Evolutionary conservation across 1,140 invertebrate genomes (phyloP).

Genomic region (Delia radicum): DNA sequence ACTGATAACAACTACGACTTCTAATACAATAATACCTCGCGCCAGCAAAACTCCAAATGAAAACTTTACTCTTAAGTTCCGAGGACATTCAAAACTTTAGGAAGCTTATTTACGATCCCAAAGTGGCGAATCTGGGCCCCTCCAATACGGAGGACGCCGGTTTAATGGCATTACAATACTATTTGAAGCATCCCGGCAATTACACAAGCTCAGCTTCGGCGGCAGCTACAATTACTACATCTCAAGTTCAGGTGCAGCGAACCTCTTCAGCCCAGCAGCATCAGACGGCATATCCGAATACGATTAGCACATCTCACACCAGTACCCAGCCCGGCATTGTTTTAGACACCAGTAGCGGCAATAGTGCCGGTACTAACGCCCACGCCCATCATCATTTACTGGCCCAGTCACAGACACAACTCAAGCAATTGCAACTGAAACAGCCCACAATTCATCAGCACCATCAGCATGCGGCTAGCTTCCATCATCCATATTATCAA

Average conservation of each 20-base stretch:
- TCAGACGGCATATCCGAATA: constrained; percentile 30
- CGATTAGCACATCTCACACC: not conserved
- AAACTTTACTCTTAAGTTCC: constrained; percentile 47
- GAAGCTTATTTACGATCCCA: constrained; percentile 52
- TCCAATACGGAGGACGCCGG: constrained; percentile 30
- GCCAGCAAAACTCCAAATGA: constrained; percentile 40
- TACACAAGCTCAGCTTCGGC: constrained; percentile 31
- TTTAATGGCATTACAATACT: constrained; percentile 52
- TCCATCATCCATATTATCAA: constrained; percentile 51
- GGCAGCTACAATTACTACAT: constrained; percentile 24
- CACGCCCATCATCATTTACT: constrained; percentile 33
- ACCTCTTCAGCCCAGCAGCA: constrained; percentile 23
- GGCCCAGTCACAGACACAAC: constrained; percentile 44
- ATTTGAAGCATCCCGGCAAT: constrained; percentile 49
- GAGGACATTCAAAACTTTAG: constrained; percentile 52
- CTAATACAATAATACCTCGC: too few species aligned
- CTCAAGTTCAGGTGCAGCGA: not conserved
- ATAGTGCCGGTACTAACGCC: constrained; percentile 14
- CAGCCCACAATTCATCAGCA: constrained; percentile 52
- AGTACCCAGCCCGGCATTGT: constrained; percentile 25
- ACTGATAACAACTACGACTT: too few species aligned
- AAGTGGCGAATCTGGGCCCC: constrained; percentile 34
- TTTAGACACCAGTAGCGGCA: constrained; percentile 31
- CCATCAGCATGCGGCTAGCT: constrained; percentile 36
- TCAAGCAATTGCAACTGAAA: constrained; percentile 49